Base-by-base conservation (phyloP, 2,888 invertebrate species). In the Tetropium fuscum region DNA sequence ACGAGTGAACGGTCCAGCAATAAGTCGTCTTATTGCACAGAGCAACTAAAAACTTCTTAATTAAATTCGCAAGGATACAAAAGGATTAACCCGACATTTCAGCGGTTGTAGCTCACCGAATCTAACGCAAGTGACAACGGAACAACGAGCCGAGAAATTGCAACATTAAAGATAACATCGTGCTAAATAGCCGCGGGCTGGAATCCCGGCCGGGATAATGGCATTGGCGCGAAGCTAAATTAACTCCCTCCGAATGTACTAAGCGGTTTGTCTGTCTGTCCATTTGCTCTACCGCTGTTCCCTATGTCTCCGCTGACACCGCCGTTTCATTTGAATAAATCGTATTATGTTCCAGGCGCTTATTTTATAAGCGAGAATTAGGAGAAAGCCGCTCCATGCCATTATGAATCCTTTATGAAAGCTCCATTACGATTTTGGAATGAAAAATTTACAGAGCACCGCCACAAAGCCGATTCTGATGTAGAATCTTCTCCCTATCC, bases 121-220 rank as follows among this genome's bases (percentile, higher is more conserved):
- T 64, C 64, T 54, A 58, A 60, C 62, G 53, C 66, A 68, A 74
- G 74, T 74, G 77, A 78, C 77, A 77, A 74, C 73, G 69, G 63
- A 70, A 80, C 80, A 80, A 80, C 80, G 81, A 80, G 78, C 78
- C 81, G 81, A 80, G 81, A 81, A 80, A 80, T 80, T 80, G 80
- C 79, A 76, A 79, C 80, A 79, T 78, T 78, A 80, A 79, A 80
- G 80, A 81, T 81, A 81, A 81, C 81, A 81, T 80, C 80, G 78
- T 74, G 79, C 76, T 80, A 80, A 81, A 81, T 79, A 73, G 80
- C 81, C 81, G 75, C 76, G 72, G 79, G 81, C 76, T 74, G 75
- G 73, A 78, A 79, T 77, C 78, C 78, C 74, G 70, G 65, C 58
- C 70, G 74, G 78, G 79, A 79, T 80, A 80, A 81, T 78, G 75